Percentiles rank a stretch among this genome's conserved stretches.
phyloP scores from a whole-genome alignment of 2,797 vertebrate genomes.

The Gallinago stenura region DNA sequence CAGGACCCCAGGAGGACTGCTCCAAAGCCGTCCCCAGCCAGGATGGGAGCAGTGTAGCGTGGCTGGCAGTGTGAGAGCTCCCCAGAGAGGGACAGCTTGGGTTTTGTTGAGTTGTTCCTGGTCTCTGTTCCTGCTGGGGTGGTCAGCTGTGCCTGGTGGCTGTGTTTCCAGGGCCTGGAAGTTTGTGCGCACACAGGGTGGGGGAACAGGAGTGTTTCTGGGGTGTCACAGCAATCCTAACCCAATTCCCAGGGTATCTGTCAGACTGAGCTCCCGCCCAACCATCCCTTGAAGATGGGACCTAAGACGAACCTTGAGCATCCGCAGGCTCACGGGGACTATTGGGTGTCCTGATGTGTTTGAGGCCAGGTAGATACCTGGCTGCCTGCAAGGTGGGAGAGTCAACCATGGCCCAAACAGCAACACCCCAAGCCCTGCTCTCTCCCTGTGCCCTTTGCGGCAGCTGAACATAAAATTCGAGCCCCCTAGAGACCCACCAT shows the following conservation, averaged over 20 bases:
- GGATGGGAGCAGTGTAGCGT: rapidly evolving
- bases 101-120: neutral
- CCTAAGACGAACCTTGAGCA: neutral
- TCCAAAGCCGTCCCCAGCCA: neutral
- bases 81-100: rapidly evolving
- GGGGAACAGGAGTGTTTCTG: neutral
- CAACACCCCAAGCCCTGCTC: neutral
- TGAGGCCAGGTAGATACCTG: neutral
- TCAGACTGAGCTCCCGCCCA: neutral
- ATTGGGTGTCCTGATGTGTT: rapidly evolving
- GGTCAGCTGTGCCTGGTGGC: neutral
- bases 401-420: rapidly evolving
- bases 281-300: neutral
- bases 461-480: conserved; percentile 1
- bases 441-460: neutral
- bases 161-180: neutral
- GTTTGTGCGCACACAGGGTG: neutral
- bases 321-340: rapidly evolving
- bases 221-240: neutral
- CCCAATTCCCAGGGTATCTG: neutral
- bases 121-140: neutral
- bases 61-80: neutral
- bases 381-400: neutral
- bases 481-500: neutral
- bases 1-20: neutral